Evolutionary conservation across 2,113 vertebrate species (phyloP).

Genomic region (Microtus ochrogaster): DNA sequence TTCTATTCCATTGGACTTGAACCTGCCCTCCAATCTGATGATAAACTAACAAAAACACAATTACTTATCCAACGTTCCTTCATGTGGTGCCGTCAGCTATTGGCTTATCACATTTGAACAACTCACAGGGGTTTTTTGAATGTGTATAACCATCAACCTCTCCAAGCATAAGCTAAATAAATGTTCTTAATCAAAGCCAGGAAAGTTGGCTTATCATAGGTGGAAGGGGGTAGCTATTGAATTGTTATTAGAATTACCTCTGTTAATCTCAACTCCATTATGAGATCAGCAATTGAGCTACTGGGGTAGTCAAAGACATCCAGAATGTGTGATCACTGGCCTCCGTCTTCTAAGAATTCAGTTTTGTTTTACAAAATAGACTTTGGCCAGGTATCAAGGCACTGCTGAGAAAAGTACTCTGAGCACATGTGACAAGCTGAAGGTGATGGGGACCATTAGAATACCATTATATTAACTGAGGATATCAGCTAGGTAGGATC

Average conservation of each 20-base stretch:
- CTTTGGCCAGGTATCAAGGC: conserved; percentile 27
- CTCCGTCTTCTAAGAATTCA: background rate
- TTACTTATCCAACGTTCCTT: conserved; percentile 67
- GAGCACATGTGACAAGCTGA: conserved; percentile 6
- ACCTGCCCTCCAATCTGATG: conserved; percentile 63
- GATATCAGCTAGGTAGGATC: background rate
- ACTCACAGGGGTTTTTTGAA: background rate
- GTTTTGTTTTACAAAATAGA: conserved; percentile 42
- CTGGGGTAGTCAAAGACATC: conserved; percentile 5
- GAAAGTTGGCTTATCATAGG: background rate
- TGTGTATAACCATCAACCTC: background rate
- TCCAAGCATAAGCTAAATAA: conserved; percentile 30
- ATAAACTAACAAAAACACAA: conserved; percentile 70
- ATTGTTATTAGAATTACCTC: background rate
- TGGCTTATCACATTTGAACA: conserved; percentile 41
- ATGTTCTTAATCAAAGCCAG: background rate
- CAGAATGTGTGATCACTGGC: background rate
- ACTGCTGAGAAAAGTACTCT: conserved; percentile 33
- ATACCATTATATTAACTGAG: background rate
- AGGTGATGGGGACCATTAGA: background rate
- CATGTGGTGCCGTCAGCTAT: background rate
- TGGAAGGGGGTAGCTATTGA: background rate
- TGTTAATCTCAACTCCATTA: background rate
- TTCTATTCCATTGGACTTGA: conserved; percentile 67
- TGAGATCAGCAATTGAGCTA: background rate